phyloP scores from a whole-genome alignment of 2,888 invertebrate species.

The Noctuana brunneofusca region DNA sequence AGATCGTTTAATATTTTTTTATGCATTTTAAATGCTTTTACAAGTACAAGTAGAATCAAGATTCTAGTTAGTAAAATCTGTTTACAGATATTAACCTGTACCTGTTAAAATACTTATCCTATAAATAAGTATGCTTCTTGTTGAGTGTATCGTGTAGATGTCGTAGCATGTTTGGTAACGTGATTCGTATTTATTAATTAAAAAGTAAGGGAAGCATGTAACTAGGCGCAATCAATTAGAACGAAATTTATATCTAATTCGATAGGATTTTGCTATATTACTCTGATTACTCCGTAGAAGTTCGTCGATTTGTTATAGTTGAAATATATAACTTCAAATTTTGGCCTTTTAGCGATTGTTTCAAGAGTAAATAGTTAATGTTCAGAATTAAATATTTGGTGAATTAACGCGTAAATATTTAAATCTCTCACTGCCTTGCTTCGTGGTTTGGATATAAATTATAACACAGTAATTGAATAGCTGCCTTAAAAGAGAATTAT shows the following conservation, averaged over 20 bases:
- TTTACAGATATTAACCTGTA: constrained; percentile 28
- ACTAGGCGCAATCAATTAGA: constrained; percentile 21
- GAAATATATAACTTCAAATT: constrained; percentile 2
- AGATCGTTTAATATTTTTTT: constrained; percentile 47
- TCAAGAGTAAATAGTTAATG: constrained; percentile 11
- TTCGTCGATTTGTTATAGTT: constrained; percentile 19
- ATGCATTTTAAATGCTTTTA: constrained; percentile 48
- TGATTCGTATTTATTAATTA: constrained; percentile 19
- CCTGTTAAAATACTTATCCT: constrained; percentile 16
- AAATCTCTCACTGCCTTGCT: constrained; percentile 53
- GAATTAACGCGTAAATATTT: constrained; percentile 46
- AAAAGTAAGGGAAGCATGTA: constrained; percentile 6
- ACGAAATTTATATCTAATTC: constrained; percentile 20
- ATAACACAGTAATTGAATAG: constrained; percentile 3
- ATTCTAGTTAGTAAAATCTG: constrained; percentile 25
- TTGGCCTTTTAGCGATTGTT: constrained; percentile 5
- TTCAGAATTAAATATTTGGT: constrained; percentile 31
- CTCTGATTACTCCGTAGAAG: too few species aligned
- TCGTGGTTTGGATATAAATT: background rate
- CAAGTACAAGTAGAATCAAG: too few species aligned
- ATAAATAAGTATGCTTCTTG: constrained; percentile 24
- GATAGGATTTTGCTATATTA: constrained; percentile 26
- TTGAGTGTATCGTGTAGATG: constrained; percentile 24
- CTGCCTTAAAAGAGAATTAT: constrained; percentile 12
- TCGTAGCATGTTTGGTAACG: constrained; percentile 22